Base-by-base conservation (phyloP, 2,888 invertebrate genomes). In the Amphipoea oculea region DNA sequence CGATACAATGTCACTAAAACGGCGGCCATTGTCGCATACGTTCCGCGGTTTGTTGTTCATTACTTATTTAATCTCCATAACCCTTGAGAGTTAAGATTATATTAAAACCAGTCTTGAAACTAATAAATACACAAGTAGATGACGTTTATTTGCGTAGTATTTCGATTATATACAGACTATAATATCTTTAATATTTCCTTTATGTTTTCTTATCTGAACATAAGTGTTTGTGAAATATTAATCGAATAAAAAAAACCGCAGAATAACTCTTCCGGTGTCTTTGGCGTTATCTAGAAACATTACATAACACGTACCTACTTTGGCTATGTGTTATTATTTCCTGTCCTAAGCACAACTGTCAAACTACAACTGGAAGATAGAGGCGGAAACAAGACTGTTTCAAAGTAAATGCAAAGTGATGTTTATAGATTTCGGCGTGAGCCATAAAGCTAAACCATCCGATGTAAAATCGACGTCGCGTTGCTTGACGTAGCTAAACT, bases 71-170 rank as follows among this genome's bases (percentile, higher is more conserved):
- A 66, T 76, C 2, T 45, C 36, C 77, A 66, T 57, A 23, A 36
- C 29, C 29, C 14, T 6, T 23, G 29, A 57, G 11, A 23, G 42
- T 42, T 2, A 7, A 23, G 6, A n/a, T 54, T 42, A 23, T 54
- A 51, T n/a, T 73, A 72, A 76, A 72, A 74, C 23, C 17, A 68
- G 45, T 45, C 23, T 60, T 36, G 54, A n/a, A 76, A 77, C 36
- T 20, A 57, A 66, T 40, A 23, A 57, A 66, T n/a, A 36, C 23
- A n/a, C 12, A 40, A 48, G 23, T 51, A 42, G n/a, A 11, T 42
- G 0, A n/a, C 14, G 29, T 75, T n/a, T 17, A 76, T 17, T 42
- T 45, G 17, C 29, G 51, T 45, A 40, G 54, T 23, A 62, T 40
- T 42, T 23, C 20, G 0, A 29, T 75, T 70, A 72, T 29, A 62